Evolutionary conservation across 2,113 vertebrate species (phyloP).

Genomic region (Chamaea fasciata): DNA sequence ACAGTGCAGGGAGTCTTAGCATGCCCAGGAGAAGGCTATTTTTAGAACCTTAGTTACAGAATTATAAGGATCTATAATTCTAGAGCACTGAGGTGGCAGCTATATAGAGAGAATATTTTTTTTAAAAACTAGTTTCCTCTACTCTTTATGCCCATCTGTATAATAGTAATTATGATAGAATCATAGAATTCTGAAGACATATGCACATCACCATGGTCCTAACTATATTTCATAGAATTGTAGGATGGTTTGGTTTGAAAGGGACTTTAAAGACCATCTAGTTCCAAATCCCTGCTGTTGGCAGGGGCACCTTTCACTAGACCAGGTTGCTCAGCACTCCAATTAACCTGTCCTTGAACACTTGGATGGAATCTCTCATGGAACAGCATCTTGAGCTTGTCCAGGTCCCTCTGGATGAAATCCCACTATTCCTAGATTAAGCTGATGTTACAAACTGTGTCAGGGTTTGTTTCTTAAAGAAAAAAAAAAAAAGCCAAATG

Average conservation of each 20-base stretch:
- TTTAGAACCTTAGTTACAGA: neutral
- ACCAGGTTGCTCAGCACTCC: neutral
- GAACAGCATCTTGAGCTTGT: too few species aligned
- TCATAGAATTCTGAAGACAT: neutral
- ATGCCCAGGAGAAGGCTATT: neutral
- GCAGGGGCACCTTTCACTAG: neutral
- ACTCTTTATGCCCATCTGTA: neutral
- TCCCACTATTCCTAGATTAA: neutral
- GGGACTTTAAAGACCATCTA: too few species aligned
- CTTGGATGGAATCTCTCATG: neutral
- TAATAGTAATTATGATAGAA: neutral
- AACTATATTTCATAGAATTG: neutral
- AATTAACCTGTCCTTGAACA: neutral
- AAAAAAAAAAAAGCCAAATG: neutral
- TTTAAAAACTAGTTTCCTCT: rapidly evolving
- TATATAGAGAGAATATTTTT: neutral
- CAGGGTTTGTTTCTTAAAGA: neutral
- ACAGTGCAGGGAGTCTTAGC: neutral
- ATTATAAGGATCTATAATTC: neutral
- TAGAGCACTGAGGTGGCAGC: neutral
- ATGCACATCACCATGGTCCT: neutral
- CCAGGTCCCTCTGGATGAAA: neutral
- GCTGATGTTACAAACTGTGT: neutral
- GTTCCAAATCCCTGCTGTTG: neutral
- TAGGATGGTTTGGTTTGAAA: neutral